phyloP scores from a whole-genome alignment of 2,113 vertebrate species.

The Zosterops lateralis region DNA sequence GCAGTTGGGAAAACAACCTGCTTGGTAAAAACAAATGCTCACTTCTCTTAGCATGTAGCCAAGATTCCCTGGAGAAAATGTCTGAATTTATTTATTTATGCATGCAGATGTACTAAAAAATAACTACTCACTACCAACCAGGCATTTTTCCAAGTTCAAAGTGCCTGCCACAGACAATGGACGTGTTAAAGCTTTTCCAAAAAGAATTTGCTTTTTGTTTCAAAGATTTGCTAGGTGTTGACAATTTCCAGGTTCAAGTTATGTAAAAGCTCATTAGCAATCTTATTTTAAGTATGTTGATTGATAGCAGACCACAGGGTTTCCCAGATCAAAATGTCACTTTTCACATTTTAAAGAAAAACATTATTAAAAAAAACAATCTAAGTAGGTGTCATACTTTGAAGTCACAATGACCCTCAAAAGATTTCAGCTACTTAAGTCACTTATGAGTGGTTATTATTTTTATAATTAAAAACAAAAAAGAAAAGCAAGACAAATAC shows the following conservation, averaged over 20 bases:
- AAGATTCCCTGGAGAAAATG: not conserved
- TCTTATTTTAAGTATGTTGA: not conserved
- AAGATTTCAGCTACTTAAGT: not conserved
- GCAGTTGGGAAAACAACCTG: not conserved
- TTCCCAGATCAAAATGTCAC: not conserved
- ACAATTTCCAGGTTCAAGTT: not conserved
- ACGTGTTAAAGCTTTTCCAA: not conserved
- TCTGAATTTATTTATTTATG: not conserved
- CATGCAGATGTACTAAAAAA: not conserved
- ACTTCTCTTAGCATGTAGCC: not conserved
- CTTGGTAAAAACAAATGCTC: not conserved
- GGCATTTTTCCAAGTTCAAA: not conserved
- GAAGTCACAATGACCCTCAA: not conserved
- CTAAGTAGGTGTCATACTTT: not conserved
- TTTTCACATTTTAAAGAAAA: not conserved
- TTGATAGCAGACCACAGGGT: not conserved
- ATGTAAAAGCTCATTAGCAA: not conserved
- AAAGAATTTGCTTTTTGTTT: not conserved
- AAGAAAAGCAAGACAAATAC: not conserved
- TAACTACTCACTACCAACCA: not conserved
- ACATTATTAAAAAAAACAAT: not conserved
- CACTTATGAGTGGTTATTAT: not conserved
- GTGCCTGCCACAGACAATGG: not conserved
- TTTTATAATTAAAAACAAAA: not conserved
- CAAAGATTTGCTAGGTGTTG: not conserved